phyloP scores from a whole-genome alignment of 2,888 invertebrate genomes.

The Alentia gelatinosa region DNA sequence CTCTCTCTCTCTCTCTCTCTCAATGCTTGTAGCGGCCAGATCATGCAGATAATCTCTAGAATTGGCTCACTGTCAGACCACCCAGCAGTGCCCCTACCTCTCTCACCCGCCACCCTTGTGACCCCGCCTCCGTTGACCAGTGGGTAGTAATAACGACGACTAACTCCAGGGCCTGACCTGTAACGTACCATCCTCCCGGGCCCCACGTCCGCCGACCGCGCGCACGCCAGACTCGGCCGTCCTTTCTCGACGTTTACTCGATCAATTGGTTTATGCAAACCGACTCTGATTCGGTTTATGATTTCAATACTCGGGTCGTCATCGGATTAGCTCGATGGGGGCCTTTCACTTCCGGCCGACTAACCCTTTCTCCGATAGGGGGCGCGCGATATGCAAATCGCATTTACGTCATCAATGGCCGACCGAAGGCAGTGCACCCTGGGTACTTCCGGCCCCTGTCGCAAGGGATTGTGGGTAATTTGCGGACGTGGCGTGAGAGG shows the following conservation, averaged over 20 bases:
- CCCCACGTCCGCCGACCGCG: neutral
- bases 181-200: neutral
- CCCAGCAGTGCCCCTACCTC: too few species aligned
- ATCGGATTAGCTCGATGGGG: neutral
- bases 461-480: constrained; percentile 21
- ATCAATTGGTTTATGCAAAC: constrained; percentile 52
- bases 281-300: constrained; percentile 13
- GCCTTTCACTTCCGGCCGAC: neutral
- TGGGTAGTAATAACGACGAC: neutral
- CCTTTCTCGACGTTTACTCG: neutral
- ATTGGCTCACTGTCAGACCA: too few species aligned
- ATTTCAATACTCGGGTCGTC: constrained; percentile 16
- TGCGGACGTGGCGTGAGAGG: neutral
- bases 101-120: too few species aligned
- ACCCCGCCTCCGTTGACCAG: neutral
- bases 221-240: neutral
- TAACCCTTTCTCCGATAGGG: neutral
- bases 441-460: neutral
- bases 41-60: too few species aligned
- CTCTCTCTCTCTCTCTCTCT: too few species aligned
- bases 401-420: constrained; percentile 35
- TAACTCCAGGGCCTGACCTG: neutral
- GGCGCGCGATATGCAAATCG: constrained; percentile 27
- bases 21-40: too few species aligned
- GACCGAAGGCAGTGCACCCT: neutral